A percentile compares a stretch with the other conserved stretches of the same genome.
phyloP scores from a whole-genome alignment of 2,888 invertebrate species.

The Troides aeacus region DNA sequence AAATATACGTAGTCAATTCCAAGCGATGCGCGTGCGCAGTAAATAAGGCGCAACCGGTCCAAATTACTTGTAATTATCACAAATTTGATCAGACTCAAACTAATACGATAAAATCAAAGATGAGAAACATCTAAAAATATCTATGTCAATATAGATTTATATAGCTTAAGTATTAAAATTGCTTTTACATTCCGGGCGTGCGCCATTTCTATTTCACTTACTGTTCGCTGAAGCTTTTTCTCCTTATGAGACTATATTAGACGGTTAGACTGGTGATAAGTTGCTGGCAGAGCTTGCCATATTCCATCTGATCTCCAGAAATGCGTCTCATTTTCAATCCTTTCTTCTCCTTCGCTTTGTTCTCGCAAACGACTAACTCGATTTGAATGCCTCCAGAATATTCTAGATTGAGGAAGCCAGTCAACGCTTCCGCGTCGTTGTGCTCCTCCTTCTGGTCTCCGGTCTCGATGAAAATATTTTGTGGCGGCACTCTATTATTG shows the following conservation, averaged over 20 bases:
- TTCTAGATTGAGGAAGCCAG: constrained; percentile 83
- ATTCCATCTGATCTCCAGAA: constrained; percentile 92
- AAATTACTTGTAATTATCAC: constrained; percentile 19
- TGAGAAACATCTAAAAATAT: constrained; percentile 8
- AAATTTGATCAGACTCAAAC: constrained; percentile 14
- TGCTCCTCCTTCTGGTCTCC: constrained; percentile 53
- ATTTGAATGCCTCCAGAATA: constrained; percentile 93
- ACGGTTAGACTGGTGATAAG: constrained; percentile 92
- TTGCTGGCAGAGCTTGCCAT: constrained; percentile 92
- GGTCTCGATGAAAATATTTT: constrained; percentile 73
- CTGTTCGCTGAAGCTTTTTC: neutral
- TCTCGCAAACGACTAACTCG: constrained; percentile 89
- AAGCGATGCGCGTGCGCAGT: neutral
- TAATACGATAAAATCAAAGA: constrained; percentile 12
- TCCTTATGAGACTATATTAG: constrained; percentile 47
- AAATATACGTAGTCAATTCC: neutral
- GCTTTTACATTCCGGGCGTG: constrained; percentile 22
- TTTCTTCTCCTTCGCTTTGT: constrained; percentile 85
- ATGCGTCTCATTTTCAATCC: constrained; percentile 92
- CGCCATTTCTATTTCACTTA: constrained; percentile 1
- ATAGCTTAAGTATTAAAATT: constrained; percentile 17
- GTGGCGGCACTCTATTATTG: constrained; percentile 87
- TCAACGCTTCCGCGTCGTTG: constrained; percentile 56
- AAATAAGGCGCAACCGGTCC: constrained; percentile 7
- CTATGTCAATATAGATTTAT: constrained; percentile 16